These are phyloP conservation scores for Romanogobio albipinnatus DNA, from an alignment of 2,113 vertebrate genomes.

Conservation along the genomic window DNA sequence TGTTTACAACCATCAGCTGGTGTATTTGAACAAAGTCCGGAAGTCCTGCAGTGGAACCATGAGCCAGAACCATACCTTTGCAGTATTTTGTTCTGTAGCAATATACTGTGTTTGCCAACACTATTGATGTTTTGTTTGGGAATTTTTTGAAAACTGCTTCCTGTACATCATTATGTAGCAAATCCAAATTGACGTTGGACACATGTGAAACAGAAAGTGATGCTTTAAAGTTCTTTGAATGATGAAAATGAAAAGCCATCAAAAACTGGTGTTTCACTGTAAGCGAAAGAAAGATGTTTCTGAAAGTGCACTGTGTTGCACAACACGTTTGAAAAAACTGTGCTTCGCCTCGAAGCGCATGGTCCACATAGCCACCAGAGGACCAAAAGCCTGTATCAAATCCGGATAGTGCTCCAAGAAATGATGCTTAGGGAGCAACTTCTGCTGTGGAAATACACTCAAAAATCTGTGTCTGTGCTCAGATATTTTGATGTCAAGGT, in stretches of 20 bases:
- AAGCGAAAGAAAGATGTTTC: too few relatives aligned
- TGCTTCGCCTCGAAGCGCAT: too few relatives aligned
- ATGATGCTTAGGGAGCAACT: too few relatives aligned
- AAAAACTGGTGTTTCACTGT: background rate
- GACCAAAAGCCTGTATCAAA: too few relatives aligned
- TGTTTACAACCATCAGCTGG: background rate
- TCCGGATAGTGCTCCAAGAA: too few relatives aligned
- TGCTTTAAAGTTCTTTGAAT: constrained; percentile 14
- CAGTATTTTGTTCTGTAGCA: background rate
- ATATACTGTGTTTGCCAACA: background rate
- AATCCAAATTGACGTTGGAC: background rate
- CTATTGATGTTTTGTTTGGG: background rate
- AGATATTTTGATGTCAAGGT: too few relatives aligned
- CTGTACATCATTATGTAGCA: background rate
- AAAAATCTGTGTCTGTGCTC: too few relatives aligned
- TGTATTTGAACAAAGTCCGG: constrained; percentile 4
- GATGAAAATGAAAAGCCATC: background rate
- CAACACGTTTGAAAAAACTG: too few relatives aligned
- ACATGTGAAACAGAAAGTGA: constrained; percentile 21
- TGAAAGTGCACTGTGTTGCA: too few relatives aligned
- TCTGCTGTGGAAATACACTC: too few relatives aligned
- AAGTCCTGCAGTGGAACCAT: constrained; percentile 15
- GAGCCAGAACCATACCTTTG: constrained; percentile 3
- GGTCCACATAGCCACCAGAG: too few relatives aligned
- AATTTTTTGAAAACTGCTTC: background rate